These are phyloP conservation scores for Orestias chungarensis DNA, from an alignment of 2,797 vertebrate genomes.

Conservation along the genomic window DNA sequence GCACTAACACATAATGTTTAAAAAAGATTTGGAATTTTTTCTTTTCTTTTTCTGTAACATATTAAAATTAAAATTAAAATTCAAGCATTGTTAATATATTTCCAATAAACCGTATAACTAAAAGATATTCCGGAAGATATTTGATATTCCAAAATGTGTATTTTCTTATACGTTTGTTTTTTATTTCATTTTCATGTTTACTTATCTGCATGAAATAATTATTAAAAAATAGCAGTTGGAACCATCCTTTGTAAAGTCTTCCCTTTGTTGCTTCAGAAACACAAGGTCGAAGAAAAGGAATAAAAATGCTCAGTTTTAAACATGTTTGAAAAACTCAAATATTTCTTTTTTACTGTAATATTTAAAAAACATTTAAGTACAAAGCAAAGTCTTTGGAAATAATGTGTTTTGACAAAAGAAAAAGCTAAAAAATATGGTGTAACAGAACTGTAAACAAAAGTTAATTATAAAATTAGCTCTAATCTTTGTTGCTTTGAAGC, in stretches of 20 bases:
- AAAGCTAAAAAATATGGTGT: not conserved
- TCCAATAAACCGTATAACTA: not conserved
- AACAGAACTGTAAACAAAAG: slow-evolving; percentile 4
- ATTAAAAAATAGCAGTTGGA: not conserved
- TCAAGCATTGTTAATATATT: not conserved
- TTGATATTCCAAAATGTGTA: too few relatives aligned
- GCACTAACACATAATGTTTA: too few relatives aligned
- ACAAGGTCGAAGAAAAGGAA: not conserved
- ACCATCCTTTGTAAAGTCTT: not conserved
- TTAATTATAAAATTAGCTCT: not conserved
- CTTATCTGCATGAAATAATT: not conserved
- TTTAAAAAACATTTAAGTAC: not conserved
- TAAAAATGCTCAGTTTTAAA: not conserved
- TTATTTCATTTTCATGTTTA: not conserved
- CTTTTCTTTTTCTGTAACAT: too few relatives aligned
- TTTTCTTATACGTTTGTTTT: too few relatives aligned
- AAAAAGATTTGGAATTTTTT: too few relatives aligned
- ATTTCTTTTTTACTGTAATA: not conserved
- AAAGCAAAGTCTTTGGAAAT: not conserved
- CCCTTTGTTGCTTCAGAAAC: not conserved
- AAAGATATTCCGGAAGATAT: not conserved
- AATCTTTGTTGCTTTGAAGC: not conserved
- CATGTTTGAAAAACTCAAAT: not conserved
- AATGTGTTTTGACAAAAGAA: not conserved
- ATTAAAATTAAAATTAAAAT: too few relatives aligned